Base-by-base conservation (phyloP, 2,888 invertebrate species). In the Phortica magna region DNA sequence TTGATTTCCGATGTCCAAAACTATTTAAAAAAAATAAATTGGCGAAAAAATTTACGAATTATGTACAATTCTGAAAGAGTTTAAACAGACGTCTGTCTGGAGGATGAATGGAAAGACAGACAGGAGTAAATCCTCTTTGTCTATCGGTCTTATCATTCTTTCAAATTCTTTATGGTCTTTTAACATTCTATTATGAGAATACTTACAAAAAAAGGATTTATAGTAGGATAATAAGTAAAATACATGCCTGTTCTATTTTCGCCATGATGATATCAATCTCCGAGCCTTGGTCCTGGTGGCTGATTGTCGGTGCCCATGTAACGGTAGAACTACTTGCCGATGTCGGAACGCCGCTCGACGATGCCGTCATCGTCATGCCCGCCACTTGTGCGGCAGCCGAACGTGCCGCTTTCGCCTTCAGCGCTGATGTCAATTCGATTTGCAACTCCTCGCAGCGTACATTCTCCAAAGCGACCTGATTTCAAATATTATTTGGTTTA, bases 201-300 rank as follows among this genome's bases (percentile, higher is more conserved):
- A n/a, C n/a, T n/a, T n/a, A n/a, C n/a, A n/a, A n/a, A n/a, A 43
- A 7, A 43, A 7, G 43, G 10, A 6, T 43, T 43, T 10, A 43
- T 43, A 43, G 43, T 43, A 6, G 10, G 10, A 43, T 43, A 43
- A 7, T 59, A 7, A 59, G n/a, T n/a, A n/a, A n/a, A 55, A 19
- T 84, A 86, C 86, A 84, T 89, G 90, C 92, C 91, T 97, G 98
- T 92, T 98, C 97, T 89, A 98, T 97, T 93, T 98, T 98, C 84
- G 97, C 97, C 96, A 98, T 97, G 92, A 98, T 97, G 90, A 97
- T 94, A 92, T 98, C 97, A 91, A 98, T 97, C 93, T 98, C 97
- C 61, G 95, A 94, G 81, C 94, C 95, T 84, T 91, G 90, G 90
- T 93, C 93, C 87, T 93, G 93, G 80, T 89, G 88, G 75, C 88